Evolutionary conservation across 2,888 invertebrate species (phyloP).

Genomic region (Tachina lurida): DNA sequence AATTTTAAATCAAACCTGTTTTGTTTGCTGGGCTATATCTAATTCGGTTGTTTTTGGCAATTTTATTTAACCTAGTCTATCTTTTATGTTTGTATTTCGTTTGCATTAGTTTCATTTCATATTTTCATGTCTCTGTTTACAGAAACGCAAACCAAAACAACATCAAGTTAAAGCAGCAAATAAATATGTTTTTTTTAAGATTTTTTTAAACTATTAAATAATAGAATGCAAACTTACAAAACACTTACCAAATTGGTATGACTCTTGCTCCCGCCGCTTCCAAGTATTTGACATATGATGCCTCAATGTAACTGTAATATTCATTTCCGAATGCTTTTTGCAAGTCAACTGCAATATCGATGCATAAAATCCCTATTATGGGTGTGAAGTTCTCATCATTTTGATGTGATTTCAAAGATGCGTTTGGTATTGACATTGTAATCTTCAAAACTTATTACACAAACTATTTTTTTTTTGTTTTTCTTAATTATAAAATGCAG

Average conservation of each 20-base stretch:
- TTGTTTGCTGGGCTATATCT: too few relatives aligned
- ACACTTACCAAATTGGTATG: slow-evolving; percentile 89
- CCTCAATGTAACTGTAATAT: slow-evolving; percentile 89
- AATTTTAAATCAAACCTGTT: not conserved
- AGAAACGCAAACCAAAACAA: slow-evolving; percentile 9
- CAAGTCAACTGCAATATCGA: slow-evolving; percentile 86
- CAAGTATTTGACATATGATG: slow-evolving; percentile 93
- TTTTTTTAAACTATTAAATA: not conserved
- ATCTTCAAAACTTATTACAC: not conserved
- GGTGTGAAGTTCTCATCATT: slow-evolving; percentile 78
- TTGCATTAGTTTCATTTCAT: not conserved
- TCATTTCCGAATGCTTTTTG: slow-evolving; percentile 83
- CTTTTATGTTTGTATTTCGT: not conserved
- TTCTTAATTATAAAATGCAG: slow-evolving; percentile 13
- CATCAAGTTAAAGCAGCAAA: not conserved
- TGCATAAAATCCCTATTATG: slow-evolving; percentile 88
- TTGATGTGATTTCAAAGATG: not conserved
- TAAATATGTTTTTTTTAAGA: too few relatives aligned
- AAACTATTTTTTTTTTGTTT: slow-evolving; percentile 2
- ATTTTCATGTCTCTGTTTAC: slow-evolving; percentile 1
- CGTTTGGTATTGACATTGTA: slow-evolving; percentile 38
- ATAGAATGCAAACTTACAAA: too few relatives aligned
- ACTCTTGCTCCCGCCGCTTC: slow-evolving; percentile 93
- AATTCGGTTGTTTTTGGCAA: not conserved
- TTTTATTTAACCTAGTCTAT: not conserved